A percentile compares a stretch with the other conserved stretches of the same genome.
These are phyloP conservation scores for Asarcornis scutulata DNA, from an alignment of 2,113 vertebrate genomes.

Conservation along the genomic window DNA sequence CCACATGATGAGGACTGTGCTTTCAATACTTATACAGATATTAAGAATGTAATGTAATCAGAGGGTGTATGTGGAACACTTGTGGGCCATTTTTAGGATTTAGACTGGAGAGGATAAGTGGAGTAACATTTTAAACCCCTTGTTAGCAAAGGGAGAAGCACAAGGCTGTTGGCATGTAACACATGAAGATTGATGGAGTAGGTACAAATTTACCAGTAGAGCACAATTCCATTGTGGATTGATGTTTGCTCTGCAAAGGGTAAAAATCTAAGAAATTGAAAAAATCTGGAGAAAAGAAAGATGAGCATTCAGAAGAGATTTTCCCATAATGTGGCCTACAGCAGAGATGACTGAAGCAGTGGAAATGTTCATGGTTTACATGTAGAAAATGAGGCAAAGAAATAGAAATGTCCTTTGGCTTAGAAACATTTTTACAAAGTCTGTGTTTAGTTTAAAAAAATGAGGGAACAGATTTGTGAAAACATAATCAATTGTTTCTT, in stretches of 20 bases:
- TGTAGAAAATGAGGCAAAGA: not conserved
- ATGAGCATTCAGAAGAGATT: not conserved
- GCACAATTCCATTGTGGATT: not conserved
- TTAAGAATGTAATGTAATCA: not conserved
- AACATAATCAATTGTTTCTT: not conserved
- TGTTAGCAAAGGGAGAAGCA: not conserved
- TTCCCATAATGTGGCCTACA: not conserved
- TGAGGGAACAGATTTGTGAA: not conserved
- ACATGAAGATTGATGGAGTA: not conserved
- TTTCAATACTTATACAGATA: not conserved
- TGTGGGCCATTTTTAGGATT: not conserved
- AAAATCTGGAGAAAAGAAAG: not conserved
- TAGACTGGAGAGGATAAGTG: not conserved
- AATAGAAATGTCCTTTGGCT: not conserved
- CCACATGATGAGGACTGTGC: not conserved
- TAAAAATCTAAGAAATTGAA: not conserved
- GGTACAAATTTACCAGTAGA: not conserved
- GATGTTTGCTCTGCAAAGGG: not conserved
- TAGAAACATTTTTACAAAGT: not conserved
- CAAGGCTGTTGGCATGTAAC: not conserved
- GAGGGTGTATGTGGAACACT: not conserved
- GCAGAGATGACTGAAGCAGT: not conserved
- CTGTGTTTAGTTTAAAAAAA: not conserved
- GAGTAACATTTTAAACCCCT: not conserved
- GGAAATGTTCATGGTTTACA: not conserved